Base-by-base conservation (phyloP, 37 sponge, comb jelly and placozoan genomes). In the Hexactinellida sp. region DNA sequence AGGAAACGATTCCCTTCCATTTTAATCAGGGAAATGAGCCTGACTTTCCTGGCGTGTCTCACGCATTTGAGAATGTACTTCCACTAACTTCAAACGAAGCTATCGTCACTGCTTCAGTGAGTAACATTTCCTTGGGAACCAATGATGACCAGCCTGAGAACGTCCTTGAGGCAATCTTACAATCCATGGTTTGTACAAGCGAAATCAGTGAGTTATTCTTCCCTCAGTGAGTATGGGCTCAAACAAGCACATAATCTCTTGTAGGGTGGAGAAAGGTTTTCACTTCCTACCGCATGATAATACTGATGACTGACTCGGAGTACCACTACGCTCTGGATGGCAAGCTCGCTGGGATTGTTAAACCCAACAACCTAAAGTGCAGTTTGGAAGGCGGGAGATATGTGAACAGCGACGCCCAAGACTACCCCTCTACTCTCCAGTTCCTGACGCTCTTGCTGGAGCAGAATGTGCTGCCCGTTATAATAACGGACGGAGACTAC, bases 91-190 rank as follows among this genome's bases (percentile, higher is more conserved):
- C 28, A 63, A 63, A 63, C 34, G 30, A 63, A 28, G 13, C 21
- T 63, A 3, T 63, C 1, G 76, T 63, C 76, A n/a, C 25, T n/a
- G 5, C 76, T 63, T 63, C 76, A 63, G 76, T 63, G 25, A 10
- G 76, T 25, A 63, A 28, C 34, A 25, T 63, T 23, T 21, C 34
- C 19, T 21, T 23, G 3, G 76, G 76, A 7, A 63, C 76, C 5
- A 63, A 63, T 63, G 76, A 63, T 63, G 76, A 63, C 13, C 76
- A 63, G 76, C 76, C 76, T 63, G 76, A 63, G 76, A n/a, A n/a
- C 34, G 76, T 63, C 19, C 76, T 63, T 32, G 76, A 63, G 30
- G 76, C 32, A 21, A 63, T 63, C 3, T 1, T 63, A 63, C 76
- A 63, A 63, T 10, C 76, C 21, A 3, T 63, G 21, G 30, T n/a